Percentiles rank a stretch among this genome's conserved stretches.
Conservation (phyloP, 2,888 invertebrate species). For the Mythimna albipuncta region DNA sequence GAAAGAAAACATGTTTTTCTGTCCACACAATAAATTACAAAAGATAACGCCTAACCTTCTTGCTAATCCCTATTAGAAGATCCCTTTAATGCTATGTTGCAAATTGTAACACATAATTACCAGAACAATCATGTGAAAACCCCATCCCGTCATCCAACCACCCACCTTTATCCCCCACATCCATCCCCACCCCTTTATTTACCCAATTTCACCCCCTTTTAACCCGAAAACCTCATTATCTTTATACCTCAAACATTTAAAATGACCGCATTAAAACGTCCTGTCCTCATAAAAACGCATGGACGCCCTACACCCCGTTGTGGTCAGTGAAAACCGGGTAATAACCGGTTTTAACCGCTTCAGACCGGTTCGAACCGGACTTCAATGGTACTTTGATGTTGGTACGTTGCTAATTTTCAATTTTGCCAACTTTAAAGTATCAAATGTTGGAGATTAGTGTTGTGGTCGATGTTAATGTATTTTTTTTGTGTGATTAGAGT, state of each 20-base stretch:
- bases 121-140: conserved; percentile 34
- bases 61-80: neutral
- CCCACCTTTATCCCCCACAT: conserved; percentile 21
- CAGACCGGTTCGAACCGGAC: conserved; percentile 65
- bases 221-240: conserved; percentile 55
- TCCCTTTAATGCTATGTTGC: neutral
- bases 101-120: conserved; percentile 36
- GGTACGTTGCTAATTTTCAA: conserved; percentile 63
- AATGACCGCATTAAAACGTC: conserved; percentile 62
- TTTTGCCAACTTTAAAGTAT: conserved; percentile 66
- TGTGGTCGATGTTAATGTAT: conserved; percentile 34
- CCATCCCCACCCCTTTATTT: conserved; percentile 57
- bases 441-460: conserved; percentile 41
- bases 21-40: no score
- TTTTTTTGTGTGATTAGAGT: no score
- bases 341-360: conserved; percentile 69
- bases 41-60: no score
- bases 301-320: conserved; percentile 63
- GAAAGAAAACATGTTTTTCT: no score
- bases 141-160: conserved; percentile 12
- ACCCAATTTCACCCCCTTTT: conserved; percentile 53
- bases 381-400: conserved; percentile 74
- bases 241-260: conserved; percentile 62
- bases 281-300: conserved; percentile 69
- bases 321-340: conserved; percentile 74